Conservation (phyloP, 2,797 vertebrate genomes). For the Hypotaenidia philippensis region DNA sequence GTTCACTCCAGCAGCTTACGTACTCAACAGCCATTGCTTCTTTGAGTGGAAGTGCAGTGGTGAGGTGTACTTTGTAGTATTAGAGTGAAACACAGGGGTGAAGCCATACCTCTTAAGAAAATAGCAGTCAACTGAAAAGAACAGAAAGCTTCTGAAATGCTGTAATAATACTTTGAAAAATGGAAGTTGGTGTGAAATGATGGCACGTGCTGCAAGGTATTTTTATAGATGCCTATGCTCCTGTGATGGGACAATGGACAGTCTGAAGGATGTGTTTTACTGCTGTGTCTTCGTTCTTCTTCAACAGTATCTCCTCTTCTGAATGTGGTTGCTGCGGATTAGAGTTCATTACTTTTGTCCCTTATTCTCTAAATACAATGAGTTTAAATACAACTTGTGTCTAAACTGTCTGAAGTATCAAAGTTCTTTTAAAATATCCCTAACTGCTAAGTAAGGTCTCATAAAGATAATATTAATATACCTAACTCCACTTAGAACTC, state of each 20-base stretch:
- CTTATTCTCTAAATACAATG: not conserved
- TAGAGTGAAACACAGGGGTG: not conserved
- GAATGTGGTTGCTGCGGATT: not conserved
- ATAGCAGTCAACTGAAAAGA: not conserved
- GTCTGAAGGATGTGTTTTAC: not conserved
- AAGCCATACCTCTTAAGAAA: not conserved
- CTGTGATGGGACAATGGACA: not conserved
- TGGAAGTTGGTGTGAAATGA: not conserved
- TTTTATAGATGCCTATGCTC: not conserved
- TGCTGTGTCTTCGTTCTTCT: not conserved
- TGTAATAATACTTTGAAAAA: not conserved
- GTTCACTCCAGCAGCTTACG: not conserved
- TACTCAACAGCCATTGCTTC: not conserved
- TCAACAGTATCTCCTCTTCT: not conserved
- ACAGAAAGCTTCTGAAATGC: not conserved
- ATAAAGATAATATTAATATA: not conserved
- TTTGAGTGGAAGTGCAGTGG: not conserved
- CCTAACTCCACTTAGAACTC: not conserved
- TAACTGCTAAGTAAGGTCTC: not conserved
- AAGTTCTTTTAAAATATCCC: not conserved
- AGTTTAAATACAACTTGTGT: not conserved
- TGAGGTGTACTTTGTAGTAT: not conserved
- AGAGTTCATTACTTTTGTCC: not conserved
- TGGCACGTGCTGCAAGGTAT: not conserved
- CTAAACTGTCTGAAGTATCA: not conserved